These are phyloP conservation scores for Prochilodus magdalenae DNA, from an alignment of 2,113 vertebrate genomes.

Conservation along the genomic window DNA sequence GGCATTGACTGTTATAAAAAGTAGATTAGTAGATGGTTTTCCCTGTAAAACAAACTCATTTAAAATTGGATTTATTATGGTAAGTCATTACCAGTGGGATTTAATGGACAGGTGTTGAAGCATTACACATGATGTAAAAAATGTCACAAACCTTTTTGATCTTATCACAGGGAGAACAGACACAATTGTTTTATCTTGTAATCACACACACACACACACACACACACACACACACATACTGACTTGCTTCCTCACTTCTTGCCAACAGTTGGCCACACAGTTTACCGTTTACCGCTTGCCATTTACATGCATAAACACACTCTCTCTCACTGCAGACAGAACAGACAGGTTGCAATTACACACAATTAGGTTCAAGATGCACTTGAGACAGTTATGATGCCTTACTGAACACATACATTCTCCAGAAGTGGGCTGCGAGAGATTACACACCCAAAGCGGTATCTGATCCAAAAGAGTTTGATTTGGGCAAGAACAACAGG, in stretches of 20 bases:
- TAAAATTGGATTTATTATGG: too few species aligned
- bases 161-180: too few species aligned
- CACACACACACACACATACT: slow-evolving; percentile 1
- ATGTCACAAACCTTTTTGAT: too few species aligned
- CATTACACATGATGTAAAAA: too few species aligned
- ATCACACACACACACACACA: slow-evolving; percentile 5
- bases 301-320: slow-evolving; percentile 32
- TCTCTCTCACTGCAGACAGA: slow-evolving; percentile 28
- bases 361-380: slow-evolving; percentile 48
- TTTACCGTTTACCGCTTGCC: slow-evolving; percentile 17
- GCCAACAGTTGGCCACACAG: slow-evolving; percentile 37
- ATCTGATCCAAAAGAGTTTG: not conserved
- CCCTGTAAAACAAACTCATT: too few species aligned
- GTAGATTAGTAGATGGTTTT: too few species aligned
- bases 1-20: too few species aligned
- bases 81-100: too few species aligned
- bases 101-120: too few species aligned
- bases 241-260: not conserved
- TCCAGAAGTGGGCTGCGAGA: not conserved
- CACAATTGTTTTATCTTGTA: too few species aligned
- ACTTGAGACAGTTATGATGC: slow-evolving; percentile 31
- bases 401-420: not conserved
- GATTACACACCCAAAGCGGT: not conserved
- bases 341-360: slow-evolving; percentile 36
- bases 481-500: not conserved